Base-by-base conservation (phyloP, 2,113 vertebrate genomes). In the Raja brachyura region DNA sequence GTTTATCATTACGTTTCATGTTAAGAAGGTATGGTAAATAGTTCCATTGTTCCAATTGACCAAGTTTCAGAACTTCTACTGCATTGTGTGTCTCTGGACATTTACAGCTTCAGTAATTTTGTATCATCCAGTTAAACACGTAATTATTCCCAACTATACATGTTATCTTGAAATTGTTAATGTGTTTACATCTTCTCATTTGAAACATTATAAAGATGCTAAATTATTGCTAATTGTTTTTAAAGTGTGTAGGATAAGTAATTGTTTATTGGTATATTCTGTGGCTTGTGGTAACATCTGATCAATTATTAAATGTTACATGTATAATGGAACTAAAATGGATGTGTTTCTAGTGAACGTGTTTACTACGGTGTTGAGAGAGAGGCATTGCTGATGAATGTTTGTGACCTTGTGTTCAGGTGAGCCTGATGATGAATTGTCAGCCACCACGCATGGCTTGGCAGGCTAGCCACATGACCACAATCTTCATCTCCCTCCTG, bases 391-490 rank as follows among this genome's bases (percentile, higher is more conserved):
- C 13, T 78, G 70, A 78, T 61, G 54, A 75, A 70, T 4, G 3
- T 20, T 73, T 86, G 5, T 70, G 48, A 28, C 25, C 54, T 48
- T 59, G 10, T 70, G 48, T 93, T 61, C 39, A 99, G 99, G 94
- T 98, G 94, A 99, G 98, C 85, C 95, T 99, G 93, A 97, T 94
- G 93, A 97, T 95, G 96, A 99, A 99, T 94, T 99, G 98, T 94
- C 98, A 98, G 93, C 98, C 98, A 10, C 98, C 98, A 0, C 94
- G 95, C 94, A 96, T 97, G 75, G 96, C 96, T 6, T 98, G 98
- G 96, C 96, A 97, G 13, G 98, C 98, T 7, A 97, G 98, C 14
- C 98, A 99, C 92, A 99, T 99, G 98, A 97, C 96, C 93, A 99
- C 98, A 0, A 94, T 97, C 93, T 98, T 98, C 95, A 96, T 98